Percentiles rank a stretch among this genome's conserved stretches.
Evolutionary conservation across 2,888 invertebrate genomes (phyloP).

Genomic region (Melinaea menophilus): DNA sequence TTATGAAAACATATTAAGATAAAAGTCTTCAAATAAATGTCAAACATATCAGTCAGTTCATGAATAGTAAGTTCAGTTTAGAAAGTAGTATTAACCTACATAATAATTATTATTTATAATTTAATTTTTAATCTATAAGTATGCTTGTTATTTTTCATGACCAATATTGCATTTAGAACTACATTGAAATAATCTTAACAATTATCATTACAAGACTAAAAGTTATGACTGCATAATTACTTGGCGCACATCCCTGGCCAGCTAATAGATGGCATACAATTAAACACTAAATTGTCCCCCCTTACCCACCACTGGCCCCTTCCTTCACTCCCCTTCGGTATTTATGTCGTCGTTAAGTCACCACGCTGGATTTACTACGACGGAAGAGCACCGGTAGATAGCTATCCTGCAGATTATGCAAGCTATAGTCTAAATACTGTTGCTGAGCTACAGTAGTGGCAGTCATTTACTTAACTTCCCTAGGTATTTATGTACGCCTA

Average conservation of each 20-base stretch:
- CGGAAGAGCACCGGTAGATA: slow-evolving; percentile 25
- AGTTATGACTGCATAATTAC: slow-evolving; percentile 16
- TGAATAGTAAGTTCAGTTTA: not conserved
- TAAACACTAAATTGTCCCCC: slow-evolving; percentile 51
- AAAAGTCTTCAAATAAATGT: slow-evolving; percentile 10
- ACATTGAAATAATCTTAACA: not conserved
- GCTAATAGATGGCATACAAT: slow-evolving; percentile 61
- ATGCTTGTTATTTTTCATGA: too few species aligned
- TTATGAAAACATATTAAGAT: slow-evolving; percentile 24
- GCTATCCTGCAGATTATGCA: slow-evolving; percentile 16
- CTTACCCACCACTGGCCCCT: slow-evolving; percentile 16
- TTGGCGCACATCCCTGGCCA: slow-evolving; percentile 34
- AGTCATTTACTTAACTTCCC: slow-evolving; percentile 3
- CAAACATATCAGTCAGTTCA: slow-evolving; percentile 1
- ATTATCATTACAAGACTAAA: not conserved
- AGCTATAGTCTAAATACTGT: slow-evolving; percentile 7
- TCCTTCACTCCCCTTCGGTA: slow-evolving; percentile 34
- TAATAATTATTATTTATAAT: too few species aligned
- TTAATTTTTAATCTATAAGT: too few species aligned
- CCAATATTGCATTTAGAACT: not conserved
- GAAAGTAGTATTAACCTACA: too few species aligned
- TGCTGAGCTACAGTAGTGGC: slow-evolving; percentile 2
- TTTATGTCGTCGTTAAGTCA: slow-evolving; percentile 60
- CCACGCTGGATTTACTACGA: slow-evolving; percentile 48
- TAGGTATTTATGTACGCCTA: not conserved